Base-by-base conservation (phyloP, 92 coral and sea anemone species). In the Epizoanthus rinbou region DNA sequence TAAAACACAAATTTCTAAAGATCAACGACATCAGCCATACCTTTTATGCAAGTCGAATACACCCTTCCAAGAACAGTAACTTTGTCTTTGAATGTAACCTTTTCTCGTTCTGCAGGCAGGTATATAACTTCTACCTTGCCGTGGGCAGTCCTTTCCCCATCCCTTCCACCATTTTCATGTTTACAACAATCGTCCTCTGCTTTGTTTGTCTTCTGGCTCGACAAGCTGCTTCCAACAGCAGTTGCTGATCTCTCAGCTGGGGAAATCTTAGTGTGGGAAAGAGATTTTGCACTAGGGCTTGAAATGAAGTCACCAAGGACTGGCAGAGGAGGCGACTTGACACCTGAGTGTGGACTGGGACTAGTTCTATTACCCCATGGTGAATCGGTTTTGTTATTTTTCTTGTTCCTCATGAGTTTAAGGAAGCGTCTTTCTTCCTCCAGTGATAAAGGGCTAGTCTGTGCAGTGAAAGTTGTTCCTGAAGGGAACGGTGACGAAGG, bases 361-460 rank as follows among this genome's bases (percentile, higher is more conserved):
- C 92, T 93, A 43, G 86, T 80, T 31, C 87, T 88, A 35, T 69
- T 75, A 14, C 90, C 91, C 92, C 92, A 86, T 15, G 94, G 80
- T 66, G 88, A 88, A 74, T 81, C 94, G 25, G 84, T 89, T 68
- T 88, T 88, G 69, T 71, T 86, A 41, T 73, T 85, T 79, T 73
- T 85, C 73, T 91, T 93, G 62, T 89, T 81, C 82, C 73, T 88
- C 88, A 91, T 91, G 15, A 90, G 82, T 66, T 85, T 93, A 11
- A 93, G 83, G 82, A 93, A 81, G 68, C 69, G 80, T 11, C 97
- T 66, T 74, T 93, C 97, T 47, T 93, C 97, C 73, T 93, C 93
- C 50, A 93, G 82, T 56, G 97, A 93, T 3, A 88, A 69, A 22
- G 97, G 97, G 57, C 95, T 93, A 19, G 89, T 59, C 28, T 79